Evolutionary conservation across 2,888 invertebrate species (phyloP), one percentile per base, ranked within the genome.

Genomic region (Polylopha cassiicola): DNA sequence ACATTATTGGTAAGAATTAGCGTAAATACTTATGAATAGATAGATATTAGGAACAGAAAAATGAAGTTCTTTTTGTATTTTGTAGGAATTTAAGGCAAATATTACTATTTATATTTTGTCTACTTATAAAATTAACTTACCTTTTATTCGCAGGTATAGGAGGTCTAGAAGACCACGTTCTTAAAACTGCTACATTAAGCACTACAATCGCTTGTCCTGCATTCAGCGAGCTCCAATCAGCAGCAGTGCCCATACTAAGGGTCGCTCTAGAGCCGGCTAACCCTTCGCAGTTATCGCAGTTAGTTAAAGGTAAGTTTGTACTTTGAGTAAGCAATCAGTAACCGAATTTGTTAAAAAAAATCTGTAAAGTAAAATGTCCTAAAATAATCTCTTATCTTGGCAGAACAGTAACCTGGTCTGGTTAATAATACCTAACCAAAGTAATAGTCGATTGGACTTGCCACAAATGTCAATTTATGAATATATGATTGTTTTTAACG

Each of bases 241-340:
- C 91, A 39, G 91, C 92, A 0, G 91, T 93, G 2, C 98, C 99
- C 0, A 97, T 99, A 44, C 87, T 99, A 1, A 88, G 97, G 45
- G 98, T 99, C 1, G 97, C 98, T 1, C 87, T 99, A 5, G 97
- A 98, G 73, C 95, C 99, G 0, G 88, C 88, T 1, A 91, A 92
- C 66, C 91, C 93, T 0, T 87, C 89, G 33, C 95, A 98, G 58
- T 87, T 98, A 74, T 88, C 91, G 1, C 88, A 90, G 53, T 65
- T 94, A 27, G 87, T 91, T 0, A 89, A 89, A 65, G 93, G 86
- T 86, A 43, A 23, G 16, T 38, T 9, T 15, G 14, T 5, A 14
- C 30, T 16, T 7, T 17, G 8, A 5, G 39, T 24, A 30, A 17
- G 2, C 6, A 33, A 13, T 62, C 70, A 18, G n/a, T 29, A 4